Evolutionary conservation across 1,140 invertebrate genomes (phyloP).

Genomic region (Drosophila biarmipes): DNA sequence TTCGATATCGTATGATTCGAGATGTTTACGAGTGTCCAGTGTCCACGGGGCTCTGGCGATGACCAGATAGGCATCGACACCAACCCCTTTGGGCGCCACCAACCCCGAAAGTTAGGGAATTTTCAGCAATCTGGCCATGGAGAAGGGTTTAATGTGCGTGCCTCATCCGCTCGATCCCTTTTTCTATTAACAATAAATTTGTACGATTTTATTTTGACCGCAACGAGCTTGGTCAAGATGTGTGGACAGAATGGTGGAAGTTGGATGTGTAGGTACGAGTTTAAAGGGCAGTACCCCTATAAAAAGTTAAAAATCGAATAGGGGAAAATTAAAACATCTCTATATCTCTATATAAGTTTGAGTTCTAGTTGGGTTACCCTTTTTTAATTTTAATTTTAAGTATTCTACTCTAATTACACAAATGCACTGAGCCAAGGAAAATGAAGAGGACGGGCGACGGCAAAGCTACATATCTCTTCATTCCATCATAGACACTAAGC

Average conservation of each 20-base stretch:
- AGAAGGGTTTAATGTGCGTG: conserved; percentile 60
- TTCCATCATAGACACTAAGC: conserved; percentile 50
- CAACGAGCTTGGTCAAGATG: conserved; percentile 43
- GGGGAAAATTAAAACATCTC: no score
- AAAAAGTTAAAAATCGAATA: background rate
- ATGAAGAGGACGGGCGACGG: background rate
- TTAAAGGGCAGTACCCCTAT: background rate
- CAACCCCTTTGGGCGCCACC: background rate
- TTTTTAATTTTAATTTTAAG: background rate
- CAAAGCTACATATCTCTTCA: conserved; percentile 26
- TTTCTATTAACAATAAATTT: conserved; percentile 83
- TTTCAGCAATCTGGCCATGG: conserved; percentile 13
- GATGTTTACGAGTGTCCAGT: conserved; percentile 75
- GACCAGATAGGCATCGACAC: conserved; percentile 71
- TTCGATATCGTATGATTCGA: conserved; percentile 79
- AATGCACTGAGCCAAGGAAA: conserved; percentile 34
- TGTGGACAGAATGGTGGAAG: conserved; percentile 14
- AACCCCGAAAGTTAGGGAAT: conserved; percentile 12
- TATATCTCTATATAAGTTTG: background rate
- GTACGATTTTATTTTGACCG: conserved; percentile 66
- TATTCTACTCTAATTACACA: conserved; percentile 53
- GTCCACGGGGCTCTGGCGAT: conserved; percentile 39
- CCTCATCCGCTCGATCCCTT: conserved; percentile 64
- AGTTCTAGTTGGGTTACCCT: background rate
- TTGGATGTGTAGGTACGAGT: background rate